These are phyloP conservation scores for Malachius bipustulatus DNA, from an alignment of 2,888 invertebrate genomes.

Conservation along the genomic window DNA sequence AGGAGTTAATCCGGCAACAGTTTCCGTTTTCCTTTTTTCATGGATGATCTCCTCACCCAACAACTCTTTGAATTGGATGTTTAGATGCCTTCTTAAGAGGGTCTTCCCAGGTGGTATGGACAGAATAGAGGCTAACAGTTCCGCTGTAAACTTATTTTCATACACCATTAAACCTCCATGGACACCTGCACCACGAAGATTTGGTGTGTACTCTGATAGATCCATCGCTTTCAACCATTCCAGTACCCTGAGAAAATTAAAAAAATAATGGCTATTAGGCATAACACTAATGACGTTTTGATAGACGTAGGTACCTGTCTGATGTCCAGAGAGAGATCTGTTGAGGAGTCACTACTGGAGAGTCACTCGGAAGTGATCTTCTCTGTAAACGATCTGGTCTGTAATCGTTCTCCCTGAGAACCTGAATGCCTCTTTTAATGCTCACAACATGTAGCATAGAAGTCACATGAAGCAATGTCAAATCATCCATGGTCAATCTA, in stretches of 20 bases:
- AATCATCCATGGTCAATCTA: conserved; percentile 76
- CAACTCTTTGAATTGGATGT: conserved; percentile 88
- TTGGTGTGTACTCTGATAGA: conserved; percentile 95
- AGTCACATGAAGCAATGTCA: conserved; percentile 70
- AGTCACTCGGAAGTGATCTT: conserved; percentile 46
- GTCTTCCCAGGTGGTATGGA: conserved; percentile 94
- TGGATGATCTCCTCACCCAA: conserved; percentile 83
- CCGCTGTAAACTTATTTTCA: conserved; percentile 90
- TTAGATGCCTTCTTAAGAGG: conserved; percentile 82
- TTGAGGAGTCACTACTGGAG: conserved; percentile 28
- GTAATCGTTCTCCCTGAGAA: conserved; percentile 52
- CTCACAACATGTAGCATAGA: conserved; percentile 88
- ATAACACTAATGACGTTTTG: too few species aligned
- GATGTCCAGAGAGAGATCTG: conserved; percentile 63
- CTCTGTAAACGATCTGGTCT: conserved; percentile 74
- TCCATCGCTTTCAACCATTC: conserved; percentile 97
- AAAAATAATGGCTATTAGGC: too few species aligned
- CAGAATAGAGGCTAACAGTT: conserved; percentile 80
- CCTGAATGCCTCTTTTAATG: conserved; percentile 69
- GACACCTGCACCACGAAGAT: conserved; percentile 87
- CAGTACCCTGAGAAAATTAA: too few species aligned
- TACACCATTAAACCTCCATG: conserved; percentile 93
- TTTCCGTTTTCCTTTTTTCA: conserved; percentile 77
- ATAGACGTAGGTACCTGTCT: too few species aligned
- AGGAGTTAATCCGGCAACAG: conserved; percentile 71